Percentiles rank a stretch among this genome's conserved stretches.
phyloP scores from a whole-genome alignment of 1,140 invertebrate genomes.

The Muscidifurax raptorellus region DNA sequence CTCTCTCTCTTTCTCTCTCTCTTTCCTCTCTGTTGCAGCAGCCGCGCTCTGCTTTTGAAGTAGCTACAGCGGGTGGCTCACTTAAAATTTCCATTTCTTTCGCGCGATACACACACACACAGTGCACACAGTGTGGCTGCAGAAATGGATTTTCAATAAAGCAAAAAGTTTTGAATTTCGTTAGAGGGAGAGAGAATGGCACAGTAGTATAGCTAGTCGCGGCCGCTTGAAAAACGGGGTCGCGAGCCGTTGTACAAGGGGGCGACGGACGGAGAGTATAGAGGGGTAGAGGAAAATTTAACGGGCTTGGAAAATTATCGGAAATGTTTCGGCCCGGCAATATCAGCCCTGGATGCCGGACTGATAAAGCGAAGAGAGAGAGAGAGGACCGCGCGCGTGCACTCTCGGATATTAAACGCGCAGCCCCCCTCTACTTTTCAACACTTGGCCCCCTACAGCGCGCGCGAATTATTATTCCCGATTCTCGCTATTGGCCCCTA shows the following conservation, averaged over 20 bases:
- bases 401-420: slow-evolving; percentile 58
- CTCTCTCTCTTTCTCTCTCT: neutral
- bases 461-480: neutral
- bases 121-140: neutral
- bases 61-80: neutral
- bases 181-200: neutral
- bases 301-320: slow-evolving; percentile 59
- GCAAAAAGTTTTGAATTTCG: slow-evolving; percentile 13
- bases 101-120: no score
- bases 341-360: slow-evolving; percentile 46
- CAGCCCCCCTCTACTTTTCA: slow-evolving; percentile 47
- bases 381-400: slow-evolving; percentile 18
- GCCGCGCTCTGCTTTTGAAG: slow-evolving; percentile 14
- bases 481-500: neutral
- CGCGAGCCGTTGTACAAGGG: neutral
- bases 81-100: slow-evolving; percentile 4
- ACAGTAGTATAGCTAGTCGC: neutral
- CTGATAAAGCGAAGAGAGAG: slow-evolving; percentile 53
- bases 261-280: no score
- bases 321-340: slow-evolving; percentile 56
- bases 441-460: slow-evolving; percentile 7
- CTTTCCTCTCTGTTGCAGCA: no score
- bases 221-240: slow-evolving; percentile 2
- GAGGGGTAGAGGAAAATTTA: slow-evolving; percentile 50
- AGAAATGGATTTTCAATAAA: slow-evolving; percentile 11